A percentile compares a stretch with the other conserved stretches of the same genome.
Conservation (phyloP, 2,888 invertebrate genomes). For the Conistra vaccinii region DNA sequence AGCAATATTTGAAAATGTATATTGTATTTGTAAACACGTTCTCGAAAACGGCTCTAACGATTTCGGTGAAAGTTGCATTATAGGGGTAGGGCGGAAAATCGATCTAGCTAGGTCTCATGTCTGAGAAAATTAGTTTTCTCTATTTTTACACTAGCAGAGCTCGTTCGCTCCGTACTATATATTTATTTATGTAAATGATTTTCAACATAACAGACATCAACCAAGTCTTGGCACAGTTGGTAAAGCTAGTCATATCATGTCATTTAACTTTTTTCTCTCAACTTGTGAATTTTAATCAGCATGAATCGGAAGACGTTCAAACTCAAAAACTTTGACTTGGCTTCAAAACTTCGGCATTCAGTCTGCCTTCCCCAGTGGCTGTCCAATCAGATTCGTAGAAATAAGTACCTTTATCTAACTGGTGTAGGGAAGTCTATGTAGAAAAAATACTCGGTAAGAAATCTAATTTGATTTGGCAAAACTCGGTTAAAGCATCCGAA, state of each 20-base stretch:
- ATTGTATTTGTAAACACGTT: too few relatives aligned
- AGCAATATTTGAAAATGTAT: too few relatives aligned
- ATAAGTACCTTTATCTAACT: background rate
- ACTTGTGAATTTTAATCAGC: background rate
- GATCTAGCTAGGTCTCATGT: too few relatives aligned
- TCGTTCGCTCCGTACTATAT: background rate
- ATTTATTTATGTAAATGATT: background rate
- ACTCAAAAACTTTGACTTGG: background rate
- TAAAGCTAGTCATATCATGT: background rate
- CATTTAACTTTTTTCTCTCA: background rate
- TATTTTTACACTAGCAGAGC: too few relatives aligned
- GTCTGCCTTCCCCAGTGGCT: too few relatives aligned
- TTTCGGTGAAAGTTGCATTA: too few relatives aligned
- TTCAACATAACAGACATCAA: background rate
- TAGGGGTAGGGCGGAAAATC: too few relatives aligned
- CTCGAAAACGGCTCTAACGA: too few relatives aligned
- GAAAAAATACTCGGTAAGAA: background rate
- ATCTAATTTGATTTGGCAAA: slow-evolving; percentile 19
- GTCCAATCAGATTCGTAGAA: slow-evolving; percentile 7
- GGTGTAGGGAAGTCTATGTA: too few relatives aligned
- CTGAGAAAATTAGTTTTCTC: too few relatives aligned
- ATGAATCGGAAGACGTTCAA: background rate
- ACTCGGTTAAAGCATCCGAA: slow-evolving; percentile 16
- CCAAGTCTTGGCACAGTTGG: background rate
- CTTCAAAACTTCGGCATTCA: slow-evolving; percentile 2